Base-by-base conservation (phyloP, 1,140 invertebrate genomes). In the Acromyrmex charruanus region DNA sequence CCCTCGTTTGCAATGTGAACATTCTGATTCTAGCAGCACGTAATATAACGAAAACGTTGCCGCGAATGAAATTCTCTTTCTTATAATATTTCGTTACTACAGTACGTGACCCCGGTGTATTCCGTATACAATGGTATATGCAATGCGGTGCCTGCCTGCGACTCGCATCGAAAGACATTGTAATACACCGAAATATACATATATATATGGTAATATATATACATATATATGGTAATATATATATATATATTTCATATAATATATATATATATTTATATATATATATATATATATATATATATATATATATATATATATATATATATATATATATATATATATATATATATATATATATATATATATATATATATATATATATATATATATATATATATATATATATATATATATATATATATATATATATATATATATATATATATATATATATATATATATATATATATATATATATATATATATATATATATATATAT, bases 121-220 rank as follows among this genome's bases (percentile, higher is more conserved):
- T 93, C 87, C 77, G 86, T 90, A 85, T 77, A 82, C 88, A 87
- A 86, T 91, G 89, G 72, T 66, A 81, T 85, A 55, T 81, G 77
- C 53, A 82, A 90, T 71, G 77, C 79, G 16, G 49, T 74, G 10
- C 39, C 58, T 80, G 31, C 39, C 61, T 77, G 25, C 88, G 81
- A 69, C 74, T 80, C 44, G 87, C 75, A 85, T 63, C 68, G 85
- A 92, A 81, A 81, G 87, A 88, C 89, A 89, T 89, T 90, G 89
- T 69, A 85, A 87, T 77, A 89, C 89, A 91, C 91, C 90, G 79
- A 92, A 89, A 90, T 92, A 93, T 88, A 91, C 82, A 90, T 91
- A 89, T 85, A 92, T 87, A 59, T 53, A 28, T 28, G 2, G 28
- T 28, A 28, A 28, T 28, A 28, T 28, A 28, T 2, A 6, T 9